Percentiles rank a stretch among this genome's conserved stretches.
phyloP scores from a whole-genome alignment of 2,113 vertebrate species.

The Trochalopteron elliotii region DNA sequence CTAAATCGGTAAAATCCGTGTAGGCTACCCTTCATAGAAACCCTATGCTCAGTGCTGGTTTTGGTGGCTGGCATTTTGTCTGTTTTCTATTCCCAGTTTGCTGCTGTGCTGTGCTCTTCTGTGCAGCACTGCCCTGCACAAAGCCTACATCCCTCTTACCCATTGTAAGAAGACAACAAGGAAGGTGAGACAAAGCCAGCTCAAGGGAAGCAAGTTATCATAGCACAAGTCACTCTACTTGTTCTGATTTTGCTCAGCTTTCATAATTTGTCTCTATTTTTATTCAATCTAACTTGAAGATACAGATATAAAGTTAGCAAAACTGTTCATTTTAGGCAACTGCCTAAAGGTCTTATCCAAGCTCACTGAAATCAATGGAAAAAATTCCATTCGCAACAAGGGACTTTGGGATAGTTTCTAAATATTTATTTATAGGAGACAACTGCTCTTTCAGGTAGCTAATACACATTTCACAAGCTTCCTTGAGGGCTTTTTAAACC shows the following conservation, averaged over 20 bases:
- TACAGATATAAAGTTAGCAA: background rate
- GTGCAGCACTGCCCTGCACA: background rate
- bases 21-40: background rate
- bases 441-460: background rate
- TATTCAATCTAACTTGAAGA: background rate
- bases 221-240: background rate
- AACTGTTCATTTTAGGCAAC: background rate
- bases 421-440: background rate
- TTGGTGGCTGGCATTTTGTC: background rate
- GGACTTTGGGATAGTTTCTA: background rate
- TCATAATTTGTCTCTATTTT: background rate
- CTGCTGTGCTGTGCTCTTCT: background rate
- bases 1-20: background rate
- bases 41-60: background rate
- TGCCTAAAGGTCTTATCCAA: background rate
- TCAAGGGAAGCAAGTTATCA: background rate
- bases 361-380: background rate
- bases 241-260: background rate
- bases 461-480: background rate
- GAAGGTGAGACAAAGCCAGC: background rate
- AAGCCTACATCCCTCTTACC: background rate
- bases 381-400: background rate
- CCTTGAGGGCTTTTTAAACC: conserved; percentile 17
- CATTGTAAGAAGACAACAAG: background rate
- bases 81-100: background rate